Conservation (phyloP, 2,797 vertebrate species). For the Glossophaga mutica region DNA sequence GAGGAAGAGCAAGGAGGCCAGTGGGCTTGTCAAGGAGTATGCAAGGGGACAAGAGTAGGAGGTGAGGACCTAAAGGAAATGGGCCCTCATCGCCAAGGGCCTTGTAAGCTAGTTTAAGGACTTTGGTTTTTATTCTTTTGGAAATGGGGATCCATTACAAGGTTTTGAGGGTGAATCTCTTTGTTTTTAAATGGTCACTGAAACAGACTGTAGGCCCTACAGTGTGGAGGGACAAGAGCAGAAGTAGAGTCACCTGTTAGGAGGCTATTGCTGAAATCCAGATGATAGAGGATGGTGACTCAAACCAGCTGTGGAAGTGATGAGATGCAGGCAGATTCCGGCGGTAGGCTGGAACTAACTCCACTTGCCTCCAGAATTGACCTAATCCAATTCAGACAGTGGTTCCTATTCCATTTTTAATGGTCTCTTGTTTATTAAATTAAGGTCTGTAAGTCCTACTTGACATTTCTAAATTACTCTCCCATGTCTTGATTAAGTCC, state of each 20-base stretch:
- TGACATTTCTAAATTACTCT: constrained; percentile 20
- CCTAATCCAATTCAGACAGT: neutral
- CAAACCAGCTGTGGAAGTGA: neutral
- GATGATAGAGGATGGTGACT: neutral
- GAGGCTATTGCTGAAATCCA: neutral
- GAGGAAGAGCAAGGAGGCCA: neutral
- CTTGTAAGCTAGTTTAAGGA: neutral
- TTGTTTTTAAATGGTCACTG: neutral
- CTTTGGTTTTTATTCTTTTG: neutral
- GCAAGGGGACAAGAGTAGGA: neutral
- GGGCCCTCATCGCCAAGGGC: neutral
- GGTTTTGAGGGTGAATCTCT: neutral
- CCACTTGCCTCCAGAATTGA: neutral
- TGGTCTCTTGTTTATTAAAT: neutral
- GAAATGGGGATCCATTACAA: neutral
- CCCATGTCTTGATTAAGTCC: neutral
- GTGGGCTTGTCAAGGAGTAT: neutral
- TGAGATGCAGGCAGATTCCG: neutral
- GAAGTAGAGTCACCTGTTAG: neutral
- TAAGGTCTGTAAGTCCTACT: neutral
- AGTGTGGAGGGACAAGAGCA: neutral
- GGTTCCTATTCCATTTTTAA: neutral
- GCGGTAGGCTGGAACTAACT: neutral
- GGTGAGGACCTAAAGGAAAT: neutral
- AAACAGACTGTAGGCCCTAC: neutral